Base-by-base conservation (phyloP, 2,113 vertebrate species). In the Halichoeres trimaculatus region DNA sequence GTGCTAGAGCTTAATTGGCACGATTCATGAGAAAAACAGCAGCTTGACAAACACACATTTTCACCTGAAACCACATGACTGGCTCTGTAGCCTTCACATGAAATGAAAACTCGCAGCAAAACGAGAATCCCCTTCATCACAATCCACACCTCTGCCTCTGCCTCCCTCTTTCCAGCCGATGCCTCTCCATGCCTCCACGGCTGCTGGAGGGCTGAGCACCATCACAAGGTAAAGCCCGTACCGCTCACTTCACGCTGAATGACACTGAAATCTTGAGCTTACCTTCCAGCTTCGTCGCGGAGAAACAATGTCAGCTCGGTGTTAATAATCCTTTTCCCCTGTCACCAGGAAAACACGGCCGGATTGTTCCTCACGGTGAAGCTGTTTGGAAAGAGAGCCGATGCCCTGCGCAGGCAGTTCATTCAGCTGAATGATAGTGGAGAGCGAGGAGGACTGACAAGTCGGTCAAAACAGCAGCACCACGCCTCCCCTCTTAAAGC, bases 401-500 rank as follows among this genome's bases (percentile, higher is more conserved):
- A 53, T 43, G 83, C 47, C 67, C 81, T 35, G 62, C 8, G 69
- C 41, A 35, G 50, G 34, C 53, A 74, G 86, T 63, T 90, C 90
- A 87, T 89, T 87, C 89, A 87, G 86, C 80, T 68, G 85, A 86
- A 24, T 79, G 91, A 53, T 59, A 50, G 86, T 56, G 85, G 55
- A 53, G 77, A 79, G 83, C 19, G 74, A 57, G 80, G 78, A 48
- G 77, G 50, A 54, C 88, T 73, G 89, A 86, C 83, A 81, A 75
- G 72, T 77, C 85, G 67, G 65, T 89, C 86, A 68, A 53, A 86
- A 81, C 89, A 85, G 84, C 74, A 66, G 88, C 84, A 79, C 90
- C 89, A 91, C 90, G 90, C 92, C 92, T 70, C 88, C 92, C 13
- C 40, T 81, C 92, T 92, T 93, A 92, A 93, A 93, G 91, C 81